A percentile compares a stretch with the other conserved stretches of the same genome.
Evolutionary conservation across 2,888 invertebrate species (phyloP).

Genomic region (Callosobruchus maculatus): DNA sequence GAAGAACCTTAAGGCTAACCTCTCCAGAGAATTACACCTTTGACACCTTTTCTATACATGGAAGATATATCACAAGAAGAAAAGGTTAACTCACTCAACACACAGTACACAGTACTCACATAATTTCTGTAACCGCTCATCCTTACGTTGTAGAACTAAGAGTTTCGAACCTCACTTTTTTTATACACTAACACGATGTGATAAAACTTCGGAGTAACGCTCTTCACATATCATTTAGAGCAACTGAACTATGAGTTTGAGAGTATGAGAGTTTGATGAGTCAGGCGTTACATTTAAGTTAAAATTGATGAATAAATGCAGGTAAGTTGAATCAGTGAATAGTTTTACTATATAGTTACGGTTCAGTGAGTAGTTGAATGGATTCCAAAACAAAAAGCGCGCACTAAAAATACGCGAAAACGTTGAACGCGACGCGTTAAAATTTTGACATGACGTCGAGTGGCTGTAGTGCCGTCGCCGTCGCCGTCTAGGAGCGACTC

Average conservation of each 20-base stretch:
- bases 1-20: too few species aligned
- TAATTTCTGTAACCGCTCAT: slow-evolving; percentile 27
- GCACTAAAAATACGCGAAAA: slow-evolving; percentile 8
- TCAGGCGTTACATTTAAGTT: too few species aligned
- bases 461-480: too few species aligned
- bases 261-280: neutral
- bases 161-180: neutral
- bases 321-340: neutral
- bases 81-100: too few species aligned
- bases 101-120: too few species aligned
- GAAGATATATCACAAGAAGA: too few species aligned
- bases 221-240: neutral
- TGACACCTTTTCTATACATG: too few species aligned
- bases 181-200: neutral
- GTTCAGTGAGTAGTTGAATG: neutral
- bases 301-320: neutral
- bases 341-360: neutral
- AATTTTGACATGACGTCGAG: slow-evolving; percentile 32
- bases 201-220: neutral
- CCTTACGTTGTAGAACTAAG: neutral
- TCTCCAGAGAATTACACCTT: too few species aligned
- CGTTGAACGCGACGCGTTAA: slow-evolving; percentile 13
- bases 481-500: too few species aligned
- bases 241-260: too few species aligned
- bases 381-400: neutral